Conservation (phyloP, 2,797 vertebrate species). For the Peromyscus melanophrys region DNA sequence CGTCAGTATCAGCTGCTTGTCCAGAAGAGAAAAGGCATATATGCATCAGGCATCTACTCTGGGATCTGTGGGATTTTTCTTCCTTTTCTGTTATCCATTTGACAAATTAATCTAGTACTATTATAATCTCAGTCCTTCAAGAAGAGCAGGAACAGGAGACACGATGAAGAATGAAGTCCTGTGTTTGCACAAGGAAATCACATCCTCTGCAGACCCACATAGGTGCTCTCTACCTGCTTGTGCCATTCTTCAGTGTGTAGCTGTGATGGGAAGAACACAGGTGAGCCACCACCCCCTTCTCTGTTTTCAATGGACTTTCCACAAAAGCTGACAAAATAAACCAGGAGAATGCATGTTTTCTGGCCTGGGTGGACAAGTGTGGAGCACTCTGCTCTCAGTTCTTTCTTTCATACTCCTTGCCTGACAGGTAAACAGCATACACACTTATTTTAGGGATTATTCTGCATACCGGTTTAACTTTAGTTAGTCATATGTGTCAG, state of each 20-base stretch:
- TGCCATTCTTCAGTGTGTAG: background rate
- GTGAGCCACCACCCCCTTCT: background rate
- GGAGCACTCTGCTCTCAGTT: conserved; percentile 42
- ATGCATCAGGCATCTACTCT: background rate
- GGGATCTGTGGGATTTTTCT: background rate
- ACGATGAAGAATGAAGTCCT: conserved; percentile 45
- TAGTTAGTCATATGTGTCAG: conserved; percentile 55
- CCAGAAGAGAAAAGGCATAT: background rate
- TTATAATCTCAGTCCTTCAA: background rate
- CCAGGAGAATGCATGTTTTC: conserved; percentile 2
- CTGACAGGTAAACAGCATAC: conserved; percentile 74
- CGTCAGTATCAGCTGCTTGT: background rate
- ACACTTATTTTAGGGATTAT: conserved; percentile 43
- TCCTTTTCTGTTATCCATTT: conserved; percentile 10
- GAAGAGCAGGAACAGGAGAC: background rate
- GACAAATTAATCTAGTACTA: background rate
- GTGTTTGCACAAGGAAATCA: background rate
- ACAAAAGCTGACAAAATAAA: conserved; percentile 72
- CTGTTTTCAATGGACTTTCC: conserved; percentile 35
- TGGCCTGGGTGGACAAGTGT: conserved; percentile 14
- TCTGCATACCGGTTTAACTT: conserved; percentile 59
- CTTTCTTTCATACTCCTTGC: conserved; percentile 6
- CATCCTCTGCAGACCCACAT: background rate
- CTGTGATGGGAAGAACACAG: conserved; percentile 27
- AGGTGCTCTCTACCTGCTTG: background rate